Base-by-base conservation (phyloP, 1,140 invertebrate species). In the Drosophila grimshawi region DNA sequence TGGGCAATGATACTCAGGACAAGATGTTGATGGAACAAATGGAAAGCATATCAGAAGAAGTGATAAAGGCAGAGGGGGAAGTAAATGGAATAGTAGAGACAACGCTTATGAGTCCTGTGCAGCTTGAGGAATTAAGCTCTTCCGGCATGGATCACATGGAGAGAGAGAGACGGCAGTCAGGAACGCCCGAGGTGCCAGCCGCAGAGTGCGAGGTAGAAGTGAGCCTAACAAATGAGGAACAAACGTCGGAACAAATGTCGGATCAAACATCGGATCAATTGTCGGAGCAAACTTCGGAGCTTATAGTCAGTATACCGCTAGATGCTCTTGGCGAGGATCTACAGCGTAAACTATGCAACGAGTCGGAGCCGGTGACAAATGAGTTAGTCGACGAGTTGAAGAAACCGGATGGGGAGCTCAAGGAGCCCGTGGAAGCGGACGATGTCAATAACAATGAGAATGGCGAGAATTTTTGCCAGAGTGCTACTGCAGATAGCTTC, bases 401-500 rank as follows among this genome's bases (percentile, higher is more conserved):
- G 19, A 19, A 19, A 19, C 19, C 19, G 2, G 19, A 52, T 10
- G 8, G 33, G 0, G 41, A 55, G 4, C 19, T 61, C 30, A 76
- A 82, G 41, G 78, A 75, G 7, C 7, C 19, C 3, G 3, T 19
- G 6, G 61, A 62, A 3, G 11, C 51, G 10, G 85, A 89, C 30
- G 81, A 86, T 49, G 81, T 86, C 0, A 88, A 88, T 33, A 88
- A 89, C 46, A 89, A 89, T 78, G 85, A 59, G 4, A 89, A 90
- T 51, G 59, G 53, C 56, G 85, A 89, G 77, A 68, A 89, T 89
- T 89, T 89, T 89, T 85, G 78, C 70, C 86, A 76, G 78, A 85
- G 86, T 89, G 85, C 86, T 81, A 83, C 86, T 85, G 86, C 78
- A 85, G 85, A 78, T 89, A 89, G 85, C 85, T 89, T 89, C 85